Evolutionary conservation across 2,113 vertebrate genomes (phyloP).

Genomic region (Callorhinus ursinus): DNA sequence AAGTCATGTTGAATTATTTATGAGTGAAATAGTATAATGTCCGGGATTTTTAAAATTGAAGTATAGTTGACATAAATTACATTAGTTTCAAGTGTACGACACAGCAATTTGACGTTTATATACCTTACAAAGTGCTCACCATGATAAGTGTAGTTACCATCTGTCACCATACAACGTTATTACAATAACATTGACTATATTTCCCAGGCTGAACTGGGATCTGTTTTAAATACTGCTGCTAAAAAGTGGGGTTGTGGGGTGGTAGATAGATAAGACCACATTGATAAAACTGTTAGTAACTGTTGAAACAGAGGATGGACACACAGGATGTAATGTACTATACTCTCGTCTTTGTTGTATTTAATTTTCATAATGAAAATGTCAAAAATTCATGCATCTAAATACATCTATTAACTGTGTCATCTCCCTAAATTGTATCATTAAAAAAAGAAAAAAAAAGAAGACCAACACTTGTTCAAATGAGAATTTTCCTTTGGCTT

Average conservation of each 20-base stretch:
- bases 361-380: not conserved
- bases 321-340: not conserved
- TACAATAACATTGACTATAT: too few species aligned
- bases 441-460: not conserved
- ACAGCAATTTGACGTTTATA: too few species aligned
- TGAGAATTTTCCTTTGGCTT: not conserved
- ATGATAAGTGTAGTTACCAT: too few species aligned
- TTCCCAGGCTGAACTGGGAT: too few species aligned
- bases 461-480: not conserved
- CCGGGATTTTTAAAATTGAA: not conserved
- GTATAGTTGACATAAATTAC: too few species aligned
- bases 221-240: not conserved
- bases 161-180: too few species aligned
- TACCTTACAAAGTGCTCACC: too few species aligned
- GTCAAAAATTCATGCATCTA: not conserved
- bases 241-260: not conserved
- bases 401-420: not conserved
- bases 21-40: not conserved
- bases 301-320: not conserved
- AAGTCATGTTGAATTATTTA: not conserved
- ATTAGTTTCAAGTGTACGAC: too few species aligned
- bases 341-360: not conserved
- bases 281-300: not conserved
- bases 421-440: not conserved
- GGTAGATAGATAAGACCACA: not conserved